Percentiles rank a stretch among this genome's conserved stretches.
phyloP scores from a whole-genome alignment of 2,888 invertebrate species.

The Tolmerus cingulatus region DNA sequence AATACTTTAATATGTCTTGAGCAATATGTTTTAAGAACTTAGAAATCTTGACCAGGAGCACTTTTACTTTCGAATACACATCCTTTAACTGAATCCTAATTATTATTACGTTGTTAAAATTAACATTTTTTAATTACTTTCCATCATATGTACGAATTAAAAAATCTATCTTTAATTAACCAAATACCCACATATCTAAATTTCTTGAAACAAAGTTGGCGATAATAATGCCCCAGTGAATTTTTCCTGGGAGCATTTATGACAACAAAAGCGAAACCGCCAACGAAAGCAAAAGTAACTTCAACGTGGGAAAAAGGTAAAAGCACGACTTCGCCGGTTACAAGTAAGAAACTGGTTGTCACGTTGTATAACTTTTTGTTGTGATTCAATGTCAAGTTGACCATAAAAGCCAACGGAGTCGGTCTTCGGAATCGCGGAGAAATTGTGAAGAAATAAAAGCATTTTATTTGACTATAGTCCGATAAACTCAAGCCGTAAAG shows the following conservation, averaged over 20 bases:
- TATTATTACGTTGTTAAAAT: too few species aligned
- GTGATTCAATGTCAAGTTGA: constrained; percentile 15
- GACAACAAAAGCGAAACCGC: constrained; percentile 5
- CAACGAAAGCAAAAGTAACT: neutral
- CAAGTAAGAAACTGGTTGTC: neutral
- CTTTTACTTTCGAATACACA: too few species aligned
- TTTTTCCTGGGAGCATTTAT: neutral
- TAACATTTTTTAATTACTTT: too few species aligned
- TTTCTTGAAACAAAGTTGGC: neutral
- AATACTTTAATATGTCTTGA: too few species aligned
- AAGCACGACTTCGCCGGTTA: neutral
- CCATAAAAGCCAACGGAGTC: neutral
- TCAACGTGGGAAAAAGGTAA: constrained; percentile 4
- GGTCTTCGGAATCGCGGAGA: neutral
- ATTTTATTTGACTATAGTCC: neutral
- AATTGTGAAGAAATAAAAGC: neutral
- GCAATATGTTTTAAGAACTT: too few species aligned
- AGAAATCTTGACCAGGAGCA: too few species aligned
- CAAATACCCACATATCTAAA: neutral
- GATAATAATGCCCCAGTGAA: neutral
- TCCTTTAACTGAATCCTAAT: too few species aligned
- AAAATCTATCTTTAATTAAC: neutral
- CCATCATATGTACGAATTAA: neutral
- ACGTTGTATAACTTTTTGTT: neutral
- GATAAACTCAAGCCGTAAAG: neutral